These are phyloP conservation scores for Blastomussa wellsi DNA, from an alignment of 92 coral and sea anemone genomes.

Conservation along the genomic window DNA sequence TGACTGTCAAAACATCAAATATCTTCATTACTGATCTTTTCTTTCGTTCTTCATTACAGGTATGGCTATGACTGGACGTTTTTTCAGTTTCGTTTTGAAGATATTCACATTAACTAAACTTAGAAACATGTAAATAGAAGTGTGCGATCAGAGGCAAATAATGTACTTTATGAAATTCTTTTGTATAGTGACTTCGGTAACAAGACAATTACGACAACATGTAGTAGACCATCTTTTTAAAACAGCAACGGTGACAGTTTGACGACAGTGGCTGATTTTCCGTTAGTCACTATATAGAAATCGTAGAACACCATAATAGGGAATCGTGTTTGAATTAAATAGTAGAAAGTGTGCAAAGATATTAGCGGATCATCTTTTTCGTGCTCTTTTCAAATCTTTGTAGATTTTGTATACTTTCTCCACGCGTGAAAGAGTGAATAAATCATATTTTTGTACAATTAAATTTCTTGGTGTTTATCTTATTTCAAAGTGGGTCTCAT, in stretches of 20 bases:
- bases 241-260: neutral
- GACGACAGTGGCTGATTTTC: neutral
- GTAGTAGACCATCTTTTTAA: conserved; percentile 13
- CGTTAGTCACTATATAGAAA: neutral
- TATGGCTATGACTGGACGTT: neutral
- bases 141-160: conserved; percentile 32
- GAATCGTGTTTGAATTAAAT: neutral
- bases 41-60: neutral
- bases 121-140: conserved; percentile 29
- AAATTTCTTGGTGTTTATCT: neutral
- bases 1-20: neutral
- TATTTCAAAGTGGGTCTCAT: neutral
- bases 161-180: conserved; percentile 24
- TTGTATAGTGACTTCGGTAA: conserved; percentile 27
- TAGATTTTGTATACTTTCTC: conserved; percentile 19
- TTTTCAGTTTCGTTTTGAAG: neutral
- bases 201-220: neutral
- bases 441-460: conserved; percentile 43
- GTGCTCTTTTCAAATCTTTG: conserved; percentile 22
- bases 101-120: neutral
- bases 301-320: neutral
- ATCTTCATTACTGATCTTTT: neutral
- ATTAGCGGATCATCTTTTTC: conserved; percentile 8
- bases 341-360: neutral
- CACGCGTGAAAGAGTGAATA: conserved; percentile 37